Evolutionary conservation across 2,888 invertebrate species (phyloP), one percentile per base, ranked within the genome.

Genomic region (Nebria brevicollis): DNA sequence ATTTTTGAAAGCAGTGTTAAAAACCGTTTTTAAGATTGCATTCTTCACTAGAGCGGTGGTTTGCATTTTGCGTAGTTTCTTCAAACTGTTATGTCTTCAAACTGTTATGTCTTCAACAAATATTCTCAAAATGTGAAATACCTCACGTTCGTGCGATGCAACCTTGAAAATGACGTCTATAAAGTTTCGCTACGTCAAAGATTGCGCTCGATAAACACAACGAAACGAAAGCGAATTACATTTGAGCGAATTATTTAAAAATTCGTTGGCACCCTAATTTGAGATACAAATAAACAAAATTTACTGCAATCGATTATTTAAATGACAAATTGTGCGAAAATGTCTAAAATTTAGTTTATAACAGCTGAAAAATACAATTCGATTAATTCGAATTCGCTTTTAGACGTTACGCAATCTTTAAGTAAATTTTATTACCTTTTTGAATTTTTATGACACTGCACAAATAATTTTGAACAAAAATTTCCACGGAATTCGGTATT

Each of bases 81-180:
- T 73, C 7, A 73, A 43, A 70, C 54, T 54, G 54, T 54, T 13
- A 13, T 54, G 11, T 54, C 54, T 54, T 54, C 1, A 13, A 8
- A 70, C 54, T 54, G 54, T 54, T 13, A 13, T 54, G 11, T 54
- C 54, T 54, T 54, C 54, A 1, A 8, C 2, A 54, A 54, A 13
- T 70, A n/a, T 70, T 70, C 70, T 70, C 7, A 6, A 70, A 54
- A 11, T 54, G 8, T 54, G 54, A 7, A 54, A 54, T 54, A 54
- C 10, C 43, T 11, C 54, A 11, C 54, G 7, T 8, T 54, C 54
- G 13, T 2, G 13, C 54, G 8, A 54, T 54, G 54, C 25, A 65
- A 73, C 75, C 79, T 79, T 75, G 79, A 66, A 43, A 74, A 13
- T 79, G 79, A 79, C 75, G 75, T 79, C 43, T 74, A 11, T 43